These are phyloP conservation scores for Diaprepes abbreviatus DNA, from an alignment of 2,888 invertebrate genomes.

Conservation along the genomic window DNA sequence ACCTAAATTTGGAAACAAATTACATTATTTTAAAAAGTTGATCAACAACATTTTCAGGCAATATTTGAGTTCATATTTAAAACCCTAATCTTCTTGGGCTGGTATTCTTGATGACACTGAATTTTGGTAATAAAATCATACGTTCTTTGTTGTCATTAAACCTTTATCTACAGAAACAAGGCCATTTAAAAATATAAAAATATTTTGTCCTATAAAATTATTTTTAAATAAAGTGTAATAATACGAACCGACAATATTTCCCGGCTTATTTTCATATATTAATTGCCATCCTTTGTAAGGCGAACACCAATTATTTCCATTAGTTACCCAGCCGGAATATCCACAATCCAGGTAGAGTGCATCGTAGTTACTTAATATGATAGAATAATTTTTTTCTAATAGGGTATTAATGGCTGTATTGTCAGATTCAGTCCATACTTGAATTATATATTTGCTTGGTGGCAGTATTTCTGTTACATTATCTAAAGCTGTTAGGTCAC, in stretches of 20 bases:
- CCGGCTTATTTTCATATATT: constrained; percentile 82
- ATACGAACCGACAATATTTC: constrained; percentile 69
- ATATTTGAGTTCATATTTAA: too few relatives aligned
- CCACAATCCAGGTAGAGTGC: constrained; percentile 89
- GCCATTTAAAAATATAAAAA: too few relatives aligned
- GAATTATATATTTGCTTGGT: constrained; percentile 84
- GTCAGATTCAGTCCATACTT: constrained; percentile 81
- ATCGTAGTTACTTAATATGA: constrained; percentile 89
- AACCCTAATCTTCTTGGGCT: too few relatives aligned
- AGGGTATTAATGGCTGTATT: constrained; percentile 77
- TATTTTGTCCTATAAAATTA: too few relatives aligned
- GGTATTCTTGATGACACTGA: too few relatives aligned
- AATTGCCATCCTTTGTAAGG: constrained; percentile 92
- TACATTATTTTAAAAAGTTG: too few relatives aligned
- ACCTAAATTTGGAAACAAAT: too few relatives aligned
- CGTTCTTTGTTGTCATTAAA: too few relatives aligned
- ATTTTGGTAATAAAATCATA: too few relatives aligned
- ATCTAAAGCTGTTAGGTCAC: constrained; percentile 77
- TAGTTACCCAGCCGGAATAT: constrained; percentile 83
- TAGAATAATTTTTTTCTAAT: constrained; percentile 77
- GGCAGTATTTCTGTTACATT: constrained; percentile 77
- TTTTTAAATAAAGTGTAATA: too few relatives aligned
- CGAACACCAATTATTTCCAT: constrained; percentile 89
- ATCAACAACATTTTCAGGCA: too few relatives aligned
- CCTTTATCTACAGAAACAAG: too few relatives aligned